Base-by-base conservation (phyloP, 2,888 invertebrate genomes). In the Tetragonula carbonaria region DNA sequence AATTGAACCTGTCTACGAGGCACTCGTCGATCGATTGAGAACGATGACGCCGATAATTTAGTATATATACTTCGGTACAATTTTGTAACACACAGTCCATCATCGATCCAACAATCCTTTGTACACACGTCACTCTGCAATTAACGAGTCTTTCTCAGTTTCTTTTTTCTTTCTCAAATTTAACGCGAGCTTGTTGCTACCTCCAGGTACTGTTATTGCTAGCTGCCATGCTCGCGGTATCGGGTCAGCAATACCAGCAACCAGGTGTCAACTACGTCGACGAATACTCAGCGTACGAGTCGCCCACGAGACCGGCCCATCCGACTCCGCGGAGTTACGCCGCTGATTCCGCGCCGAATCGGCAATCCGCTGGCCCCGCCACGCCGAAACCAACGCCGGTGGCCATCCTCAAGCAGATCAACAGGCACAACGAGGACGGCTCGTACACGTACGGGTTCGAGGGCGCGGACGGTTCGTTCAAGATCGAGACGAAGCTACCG, bases 391-490 rank as follows among this genome's bases (percentile, higher is more conserved):
- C 96, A 59, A 96, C 97, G 0, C 96, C 97, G 0, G 96, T 98
- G 70, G 95, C 98, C 65, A 98, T 98, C 91, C 95, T 98, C 78
- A 98, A 98, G 94, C 98, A 98, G 95, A 98, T 98, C 88, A 98
- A 98, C 95, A 97, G 97, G 93, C 98, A 98, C 95, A 98, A 98
- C 91, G 98, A 98, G 93, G 98, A 98, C 93, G 98, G 98, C 76
- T 98, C 98, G 0, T 98, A 98, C 95, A 98, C 98, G 0, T 98
- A 98, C 92, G 98, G 98, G 0, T 98, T 98, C 94, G 98, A 98
- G 93, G 97, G 97, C 4, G 98, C 96, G 53, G 98, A 98, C 93
- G 98, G 98, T 62, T 97, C 97, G 8, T 98, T 98, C 95, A 98
- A 98, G 95, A 98, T 98, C 92, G 98, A 98, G 95, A 98, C 98